phyloP scores from a whole-genome alignment of 35 echinoderm and acorn worm species.

The Amphiura filiformis region DNA sequence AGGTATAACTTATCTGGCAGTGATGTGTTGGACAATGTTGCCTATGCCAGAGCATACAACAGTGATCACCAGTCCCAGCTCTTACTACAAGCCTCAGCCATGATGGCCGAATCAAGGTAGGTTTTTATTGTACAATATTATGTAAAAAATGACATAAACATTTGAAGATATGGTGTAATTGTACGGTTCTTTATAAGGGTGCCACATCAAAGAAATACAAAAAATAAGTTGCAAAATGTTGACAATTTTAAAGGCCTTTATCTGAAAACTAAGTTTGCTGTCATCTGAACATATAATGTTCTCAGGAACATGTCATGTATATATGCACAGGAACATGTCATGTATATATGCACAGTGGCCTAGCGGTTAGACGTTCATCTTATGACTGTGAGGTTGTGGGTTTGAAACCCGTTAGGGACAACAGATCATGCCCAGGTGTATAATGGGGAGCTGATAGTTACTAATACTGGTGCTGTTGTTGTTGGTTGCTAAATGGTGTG shows the following conservation, averaged over 20 bases:
- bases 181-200: no score
- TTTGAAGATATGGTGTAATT: not conserved
- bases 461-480: no score
- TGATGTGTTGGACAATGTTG: constrained; percentile 98
- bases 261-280: not conserved
- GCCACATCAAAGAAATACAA: not conserved
- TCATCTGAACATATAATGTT: not conserved
- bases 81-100: constrained; percentile 92
- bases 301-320: no score
- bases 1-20: constrained; percentile 81
- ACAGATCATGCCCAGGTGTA: no score
- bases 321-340: no score
- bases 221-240: not conserved
- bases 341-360: no score
- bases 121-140: not conserved
- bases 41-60: constrained; percentile 95
- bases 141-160: not conserved
- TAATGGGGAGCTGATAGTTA: no score
- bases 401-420: no score
- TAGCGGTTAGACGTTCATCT: no score
- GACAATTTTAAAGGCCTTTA: no score
- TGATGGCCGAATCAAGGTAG: constrained; percentile 99
- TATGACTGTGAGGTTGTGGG: no score
- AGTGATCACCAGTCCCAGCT: constrained; percentile 90
- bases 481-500: no score